phyloP scores from a whole-genome alignment of 1,140 invertebrate genomes.

The Orchestia grillus region DNA sequence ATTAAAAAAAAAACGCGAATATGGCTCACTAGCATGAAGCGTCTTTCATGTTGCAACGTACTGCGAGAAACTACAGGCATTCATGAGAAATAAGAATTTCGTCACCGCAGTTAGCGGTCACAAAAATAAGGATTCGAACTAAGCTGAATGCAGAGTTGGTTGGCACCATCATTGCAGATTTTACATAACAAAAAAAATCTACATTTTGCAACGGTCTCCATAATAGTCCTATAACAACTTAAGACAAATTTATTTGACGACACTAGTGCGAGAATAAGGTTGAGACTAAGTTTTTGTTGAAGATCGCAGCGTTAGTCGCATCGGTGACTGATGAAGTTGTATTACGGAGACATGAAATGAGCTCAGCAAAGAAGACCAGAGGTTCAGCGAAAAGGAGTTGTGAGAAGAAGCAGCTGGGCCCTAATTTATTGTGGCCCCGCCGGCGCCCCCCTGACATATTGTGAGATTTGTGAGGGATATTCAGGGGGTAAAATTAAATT shows the following conservation, averaged over 20 bases:
- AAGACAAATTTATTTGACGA: not conserved
- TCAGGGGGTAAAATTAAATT: constrained; percentile 27
- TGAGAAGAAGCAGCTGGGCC: constrained; percentile 31
- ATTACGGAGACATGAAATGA: not conserved
- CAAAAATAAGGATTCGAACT: not conserved
- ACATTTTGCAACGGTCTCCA: not conserved
- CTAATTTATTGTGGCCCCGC: not conserved
- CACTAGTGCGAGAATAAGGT: not conserved
- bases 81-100: not conserved
- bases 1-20: not conserved
- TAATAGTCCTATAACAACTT: not conserved
- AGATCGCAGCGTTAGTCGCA: not conserved
- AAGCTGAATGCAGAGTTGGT: not conserved
- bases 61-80: not conserved
- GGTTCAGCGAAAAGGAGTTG: not conserved
- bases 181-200: not conserved
- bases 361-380: not conserved
- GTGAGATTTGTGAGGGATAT: constrained; percentile 12
- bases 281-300: not conserved
- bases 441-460: not conserved
- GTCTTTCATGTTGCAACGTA: not conserved
- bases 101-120: not conserved
- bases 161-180: not conserved
- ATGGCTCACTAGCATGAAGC: not conserved
- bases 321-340: constrained; percentile 6